Evolutionary conservation across 2,888 invertebrate genomes (phyloP).

Genomic region (Scaeva pyrastri): DNA sequence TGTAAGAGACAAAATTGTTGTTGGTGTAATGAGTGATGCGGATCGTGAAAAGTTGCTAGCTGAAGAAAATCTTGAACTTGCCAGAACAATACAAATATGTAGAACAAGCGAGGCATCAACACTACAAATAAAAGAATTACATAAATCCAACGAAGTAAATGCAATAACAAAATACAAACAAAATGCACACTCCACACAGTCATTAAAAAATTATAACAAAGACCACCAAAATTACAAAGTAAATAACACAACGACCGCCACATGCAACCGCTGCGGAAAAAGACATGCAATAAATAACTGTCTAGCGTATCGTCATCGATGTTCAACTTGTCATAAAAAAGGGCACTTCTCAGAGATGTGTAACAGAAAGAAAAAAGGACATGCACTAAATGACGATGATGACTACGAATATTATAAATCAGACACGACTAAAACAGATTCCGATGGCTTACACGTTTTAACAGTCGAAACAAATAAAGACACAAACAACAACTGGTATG

Average conservation of each 20-base stretch:
- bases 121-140: neutral
- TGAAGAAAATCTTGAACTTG: constrained; percentile 6
- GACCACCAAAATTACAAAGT: neutral
- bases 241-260: neutral
- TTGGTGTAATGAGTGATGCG: constrained; percentile 16
- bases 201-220: neutral
- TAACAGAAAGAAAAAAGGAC: neutral
- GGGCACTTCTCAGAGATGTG: constrained; percentile 16
- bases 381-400: constrained; percentile 1
- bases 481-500: constrained; percentile 16
- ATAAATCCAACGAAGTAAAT: constrained; percentile 26
- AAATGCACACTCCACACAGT: neutral
- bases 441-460: neutral
- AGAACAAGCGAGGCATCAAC: constrained; percentile 37
- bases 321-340: constrained; percentile 15
- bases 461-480: constrained; percentile 20
- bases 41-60: constrained; percentile 37
- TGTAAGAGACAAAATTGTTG: constrained; percentile 30
- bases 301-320: constrained; percentile 15
- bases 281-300: neutral
- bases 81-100: constrained; percentile 32
- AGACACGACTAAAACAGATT: neutral
- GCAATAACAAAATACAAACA: constrained; percentile 18
- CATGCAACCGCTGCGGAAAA: constrained; percentile 18
- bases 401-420: neutral